phyloP scores from a whole-genome alignment of 1,140 invertebrate species.

The Drosophila busckii region DNA sequence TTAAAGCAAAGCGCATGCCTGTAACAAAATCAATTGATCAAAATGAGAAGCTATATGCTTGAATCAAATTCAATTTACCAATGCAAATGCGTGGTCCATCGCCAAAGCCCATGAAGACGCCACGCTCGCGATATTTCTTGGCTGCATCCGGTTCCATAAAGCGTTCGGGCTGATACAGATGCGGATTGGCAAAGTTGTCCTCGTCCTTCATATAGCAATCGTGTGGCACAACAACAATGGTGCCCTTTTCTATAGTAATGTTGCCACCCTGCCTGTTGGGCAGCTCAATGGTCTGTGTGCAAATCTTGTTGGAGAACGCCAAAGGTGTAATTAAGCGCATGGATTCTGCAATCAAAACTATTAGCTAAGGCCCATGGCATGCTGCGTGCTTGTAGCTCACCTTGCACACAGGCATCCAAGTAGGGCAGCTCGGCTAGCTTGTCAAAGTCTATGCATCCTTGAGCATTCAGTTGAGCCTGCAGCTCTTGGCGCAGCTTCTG shows the following conservation, averaged over 20 bases:
- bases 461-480: conserved; percentile 29
- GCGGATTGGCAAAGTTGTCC: conserved; percentile 84
- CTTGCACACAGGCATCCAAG: conserved; percentile 63
- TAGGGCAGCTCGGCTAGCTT: conserved; percentile 52
- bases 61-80: conserved; percentile 14
- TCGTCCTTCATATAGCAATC: conserved; percentile 82
- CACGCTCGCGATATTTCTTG: conserved; percentile 49
- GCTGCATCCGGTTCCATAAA: conserved; percentile 51
- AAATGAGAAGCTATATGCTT: neutral
- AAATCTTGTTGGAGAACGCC: conserved; percentile 31
- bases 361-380: neutral
- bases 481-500: conserved; percentile 71
- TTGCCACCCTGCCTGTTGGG: conserved; percentile 46
- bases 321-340: conserved; percentile 46
- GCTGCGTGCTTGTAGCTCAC: neutral
- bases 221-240: conserved; percentile 81
- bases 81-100: conserved; percentile 66
- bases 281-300: conserved; percentile 52
- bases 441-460: conserved; percentile 45
- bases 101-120: conserved; percentile 49
- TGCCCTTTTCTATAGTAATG: conserved; percentile 75
- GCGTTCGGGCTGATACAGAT: conserved; percentile 86
- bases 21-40: neutral
- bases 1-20: conserved; percentile 66
- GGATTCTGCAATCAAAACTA: conserved; percentile 18